A percentile compares a stretch with the other conserved stretches of the same genome.
phyloP scores from a whole-genome alignment of 2,888 invertebrate genomes.

The Andrena hattorfiana region DNA sequence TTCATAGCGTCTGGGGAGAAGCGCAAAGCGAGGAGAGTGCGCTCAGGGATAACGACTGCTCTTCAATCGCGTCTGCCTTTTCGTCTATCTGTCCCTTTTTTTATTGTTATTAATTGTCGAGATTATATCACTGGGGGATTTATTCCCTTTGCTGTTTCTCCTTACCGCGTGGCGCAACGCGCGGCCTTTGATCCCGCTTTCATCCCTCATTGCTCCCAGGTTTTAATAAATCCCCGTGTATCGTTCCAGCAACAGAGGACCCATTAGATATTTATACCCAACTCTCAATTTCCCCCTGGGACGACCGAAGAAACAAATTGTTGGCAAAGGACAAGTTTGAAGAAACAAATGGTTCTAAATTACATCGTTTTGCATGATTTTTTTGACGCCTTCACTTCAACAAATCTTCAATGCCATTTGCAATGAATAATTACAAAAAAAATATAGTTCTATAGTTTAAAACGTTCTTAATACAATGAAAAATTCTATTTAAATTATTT shows the following conservation, averaged over 20 bases:
- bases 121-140: background rate
- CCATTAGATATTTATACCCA: background rate
- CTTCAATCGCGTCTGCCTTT: slow-evolving; percentile 21
- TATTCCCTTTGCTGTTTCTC: slow-evolving; percentile 6
- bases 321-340: no score
- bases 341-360: no score
- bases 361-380: no score
- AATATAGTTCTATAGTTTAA: no score
- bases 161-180: background rate
- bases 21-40: background rate
- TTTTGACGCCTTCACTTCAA: no score
- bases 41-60: slow-evolving; percentile 29
- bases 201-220: background rate
- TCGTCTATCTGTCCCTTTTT: background rate
- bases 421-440: no score
- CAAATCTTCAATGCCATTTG: no score
- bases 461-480: no score
- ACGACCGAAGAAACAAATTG: no score
- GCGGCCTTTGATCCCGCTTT: background rate
- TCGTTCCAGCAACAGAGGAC: background rate
- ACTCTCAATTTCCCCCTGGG: no score
- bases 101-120: slow-evolving; percentile 46
- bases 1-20: background rate
- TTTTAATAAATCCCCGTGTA: background rate
- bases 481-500: no score